Evolutionary conservation across 2,797 vertebrate species (phyloP), one percentile per base, ranked within the genome.

Genomic region (Sebastes steindachneri): DNA sequence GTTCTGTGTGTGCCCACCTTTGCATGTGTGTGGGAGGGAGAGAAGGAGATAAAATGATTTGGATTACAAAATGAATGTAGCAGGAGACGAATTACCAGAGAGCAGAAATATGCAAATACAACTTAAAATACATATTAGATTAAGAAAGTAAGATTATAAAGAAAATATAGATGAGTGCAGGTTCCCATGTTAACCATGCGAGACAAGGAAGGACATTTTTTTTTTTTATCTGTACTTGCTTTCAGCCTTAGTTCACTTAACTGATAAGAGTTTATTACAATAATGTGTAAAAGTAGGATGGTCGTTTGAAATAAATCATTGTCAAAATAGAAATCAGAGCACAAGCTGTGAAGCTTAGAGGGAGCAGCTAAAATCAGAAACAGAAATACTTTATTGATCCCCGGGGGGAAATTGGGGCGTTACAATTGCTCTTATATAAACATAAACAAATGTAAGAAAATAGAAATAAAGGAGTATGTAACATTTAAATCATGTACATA

Each of bases 231-330:
- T 77, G 28, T 62, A 25, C n/a, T 31, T 45, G 10, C 23, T 53
- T 68, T 76, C 58, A 73, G 53, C 41, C 51, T 65, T 17, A 19
- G 23, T 31, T 81, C 55, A 23, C n/a, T 58, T 63, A 25, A 57
- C 65, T 76, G 54, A 73, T 68, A 77, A 68, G 21, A 74, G 57
- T 77, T 58, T 66, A 73, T 72, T 71, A 41, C 9, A 73, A 21
- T 68, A 26, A 37, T 28, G 17, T 29, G 37, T 59, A 37, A 67
- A 45, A 23, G 21, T 25, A 11, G 53, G 64, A 29, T 37, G 21
- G 54, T 58, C 19, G 9, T 79, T 66, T 53, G 25, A 73, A 73
- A 76, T 63, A 68, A 75, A 79, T 79, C 37, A 71, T 48, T 62
- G 62, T 48, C 77, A 55, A 28, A 68, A 51, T 17, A 21, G n/a